A percentile compares a stretch with the other conserved stretches of the same genome.
Evolutionary conservation across 2,797 vertebrate genomes (phyloP).

Genomic region (Pantherophis vulpinus): DNA sequence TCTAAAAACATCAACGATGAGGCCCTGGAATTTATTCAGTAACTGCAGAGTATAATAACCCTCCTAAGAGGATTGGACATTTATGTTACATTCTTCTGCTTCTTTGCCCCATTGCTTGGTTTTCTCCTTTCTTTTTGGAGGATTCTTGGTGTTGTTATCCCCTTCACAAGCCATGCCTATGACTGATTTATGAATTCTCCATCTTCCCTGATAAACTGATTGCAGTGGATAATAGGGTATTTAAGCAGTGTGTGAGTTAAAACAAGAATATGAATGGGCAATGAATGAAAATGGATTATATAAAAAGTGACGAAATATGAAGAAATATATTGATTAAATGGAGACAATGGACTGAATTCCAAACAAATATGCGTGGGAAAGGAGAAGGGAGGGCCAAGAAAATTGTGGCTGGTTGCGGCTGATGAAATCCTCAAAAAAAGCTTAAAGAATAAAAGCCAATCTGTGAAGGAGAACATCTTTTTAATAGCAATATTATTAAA

Average conservation of each 20-base stretch:
- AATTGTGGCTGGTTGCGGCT: not conserved
- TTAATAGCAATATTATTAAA: not conserved
- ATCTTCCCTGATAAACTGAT: not conserved
- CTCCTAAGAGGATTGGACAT: no score
- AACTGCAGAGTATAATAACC: no score
- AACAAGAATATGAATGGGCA: not conserved
- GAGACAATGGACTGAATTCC: not conserved
- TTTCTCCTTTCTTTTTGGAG: no score
- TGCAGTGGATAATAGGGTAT: no score
- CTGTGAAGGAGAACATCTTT: not conserved
- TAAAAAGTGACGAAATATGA: not conserved
- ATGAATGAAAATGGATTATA: not conserved
- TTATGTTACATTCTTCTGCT: no score
- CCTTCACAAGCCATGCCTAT: not conserved
- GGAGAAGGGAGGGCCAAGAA: not conserved
- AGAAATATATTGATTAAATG: not conserved
- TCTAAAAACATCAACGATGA: no score
- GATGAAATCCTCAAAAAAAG: not conserved
- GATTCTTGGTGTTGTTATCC: no score
- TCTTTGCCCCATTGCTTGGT: no score
- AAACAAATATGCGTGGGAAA: not conserved
- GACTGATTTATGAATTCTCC: not conserved
- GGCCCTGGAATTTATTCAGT: no score
- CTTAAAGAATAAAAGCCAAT: not conserved
- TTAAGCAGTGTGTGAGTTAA: not conserved